Evolutionary conservation across 2,113 vertebrate genomes (phyloP).

Genomic region (Amphilophus citrinellus): DNA sequence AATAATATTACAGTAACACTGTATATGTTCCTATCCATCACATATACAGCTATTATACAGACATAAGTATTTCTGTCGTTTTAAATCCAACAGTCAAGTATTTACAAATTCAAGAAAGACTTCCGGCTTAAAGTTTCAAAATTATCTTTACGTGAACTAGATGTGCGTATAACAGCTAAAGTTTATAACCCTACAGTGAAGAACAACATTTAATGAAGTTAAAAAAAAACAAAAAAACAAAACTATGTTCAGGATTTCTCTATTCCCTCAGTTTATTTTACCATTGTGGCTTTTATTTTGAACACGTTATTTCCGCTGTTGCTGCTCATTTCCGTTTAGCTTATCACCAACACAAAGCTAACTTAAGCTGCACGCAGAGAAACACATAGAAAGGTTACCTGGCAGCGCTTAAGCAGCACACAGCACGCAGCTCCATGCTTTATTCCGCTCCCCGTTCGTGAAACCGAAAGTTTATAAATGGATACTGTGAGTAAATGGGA

Average conservation of each 20-base stretch:
- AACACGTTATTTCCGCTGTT: background rate
- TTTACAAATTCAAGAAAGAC: too few species aligned
- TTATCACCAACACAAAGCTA: background rate
- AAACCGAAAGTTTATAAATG: background rate
- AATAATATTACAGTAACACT: background rate
- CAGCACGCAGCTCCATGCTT: conserved; percentile 15
- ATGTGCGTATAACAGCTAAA: background rate
- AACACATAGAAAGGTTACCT: conserved; percentile 60
- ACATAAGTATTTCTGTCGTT: background rate
- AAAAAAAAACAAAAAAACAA: background rate
- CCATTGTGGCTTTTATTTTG: conserved; percentile 16
- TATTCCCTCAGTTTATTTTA: accelerated
- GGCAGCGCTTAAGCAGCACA: conserved; percentile 55
- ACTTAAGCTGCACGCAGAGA: background rate
- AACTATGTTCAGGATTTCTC: background rate
- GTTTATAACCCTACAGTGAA: background rate
- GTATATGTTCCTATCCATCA: background rate
- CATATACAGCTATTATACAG: background rate
- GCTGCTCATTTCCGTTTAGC: background rate
- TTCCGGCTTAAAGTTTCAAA: background rate
- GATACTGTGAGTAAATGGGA: conserved; percentile 42
- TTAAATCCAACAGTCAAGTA: background rate
- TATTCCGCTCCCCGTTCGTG: conserved; percentile 13
- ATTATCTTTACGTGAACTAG: background rate
- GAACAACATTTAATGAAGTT: background rate